These are phyloP conservation scores for Corynorhinus townsendii DNA, from an alignment of 2,113 vertebrate species.

Conservation along the genomic window DNA sequence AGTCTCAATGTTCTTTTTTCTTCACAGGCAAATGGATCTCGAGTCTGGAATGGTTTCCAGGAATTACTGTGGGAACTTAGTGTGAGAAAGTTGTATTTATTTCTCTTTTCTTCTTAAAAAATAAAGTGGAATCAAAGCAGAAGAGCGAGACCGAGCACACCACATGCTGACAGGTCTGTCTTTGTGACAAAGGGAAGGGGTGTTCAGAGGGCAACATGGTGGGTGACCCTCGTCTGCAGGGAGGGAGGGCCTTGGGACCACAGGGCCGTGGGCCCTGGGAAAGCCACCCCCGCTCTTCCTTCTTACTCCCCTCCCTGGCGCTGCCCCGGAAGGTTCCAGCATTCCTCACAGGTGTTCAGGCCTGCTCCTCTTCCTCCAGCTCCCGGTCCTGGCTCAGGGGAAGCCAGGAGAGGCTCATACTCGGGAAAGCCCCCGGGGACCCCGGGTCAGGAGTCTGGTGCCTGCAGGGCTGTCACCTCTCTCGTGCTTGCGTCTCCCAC, in stretches of 20 bases:
- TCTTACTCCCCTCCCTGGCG: background rate
- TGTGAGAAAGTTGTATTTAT: constrained; percentile 29
- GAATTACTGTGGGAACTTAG: constrained; percentile 67
- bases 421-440: background rate
- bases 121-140: constrained; percentile 51
- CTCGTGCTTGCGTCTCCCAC: too few relatives aligned
- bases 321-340: background rate
- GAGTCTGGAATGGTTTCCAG: constrained; percentile 76
- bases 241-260: background rate
- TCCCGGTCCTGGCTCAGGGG: background rate
- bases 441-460: too few relatives aligned
- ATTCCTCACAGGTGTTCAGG: background rate
- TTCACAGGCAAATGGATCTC: constrained; percentile 66
- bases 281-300: background rate
- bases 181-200: background rate
- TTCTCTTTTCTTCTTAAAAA: constrained; percentile 17
- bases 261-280: background rate
- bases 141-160: background rate
- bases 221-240: background rate
- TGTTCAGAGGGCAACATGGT: too few relatives aligned
- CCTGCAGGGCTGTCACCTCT: background rate
- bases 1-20: constrained; percentile 58
- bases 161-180: background rate
- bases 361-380: too few relatives aligned
- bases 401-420: too few relatives aligned